A percentile compares a stretch with the other conserved stretches of the same genome.
Evolutionary conservation across 2,888 invertebrate species (phyloP).

Genomic region (Sipha maydis): DNA sequence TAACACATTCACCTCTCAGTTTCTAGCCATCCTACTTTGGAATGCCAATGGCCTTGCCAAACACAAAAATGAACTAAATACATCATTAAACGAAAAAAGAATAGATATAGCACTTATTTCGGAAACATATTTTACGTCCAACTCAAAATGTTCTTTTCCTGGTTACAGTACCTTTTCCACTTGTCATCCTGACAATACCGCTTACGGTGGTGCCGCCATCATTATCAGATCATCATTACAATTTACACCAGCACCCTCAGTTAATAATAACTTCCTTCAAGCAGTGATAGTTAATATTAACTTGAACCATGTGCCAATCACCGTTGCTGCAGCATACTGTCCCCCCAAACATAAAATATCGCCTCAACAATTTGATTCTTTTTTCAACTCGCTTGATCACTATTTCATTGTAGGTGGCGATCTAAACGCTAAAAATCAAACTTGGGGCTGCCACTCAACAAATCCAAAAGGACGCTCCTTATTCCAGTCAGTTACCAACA

Average conservation of each 20-base stretch:
- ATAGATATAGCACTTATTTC: too few relatives aligned
- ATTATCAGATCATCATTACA: conserved; percentile 8
- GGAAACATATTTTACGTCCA: too few relatives aligned
- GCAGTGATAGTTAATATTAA: background rate
- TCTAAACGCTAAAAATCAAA: too few relatives aligned
- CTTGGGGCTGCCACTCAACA: too few relatives aligned
- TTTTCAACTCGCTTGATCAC: too few relatives aligned
- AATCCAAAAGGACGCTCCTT: background rate
- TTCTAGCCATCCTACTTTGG: conserved; percentile 5
- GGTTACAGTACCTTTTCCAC: background rate
- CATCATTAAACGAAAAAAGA: conserved; percentile 9
- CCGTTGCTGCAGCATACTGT: conserved; percentile 15
- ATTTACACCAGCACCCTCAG: background rate
- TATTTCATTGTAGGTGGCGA: too few relatives aligned
- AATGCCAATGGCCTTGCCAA: conserved; percentile 2
- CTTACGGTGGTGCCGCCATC: too few relatives aligned
- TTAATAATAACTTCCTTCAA: background rate
- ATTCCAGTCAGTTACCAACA: background rate
- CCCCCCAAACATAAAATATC: conserved; percentile 22
- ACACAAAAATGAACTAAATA: conserved; percentile 6
- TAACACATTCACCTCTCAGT: conserved; percentile 32
- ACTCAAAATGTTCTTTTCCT: too few relatives aligned
- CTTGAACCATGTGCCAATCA: background rate
- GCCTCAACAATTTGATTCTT: too few relatives aligned
- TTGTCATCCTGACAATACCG: conserved; percentile 2